Conservation (phyloP, 2,888 invertebrate genomes). For the Leptinotarsa peninsularis region DNA sequence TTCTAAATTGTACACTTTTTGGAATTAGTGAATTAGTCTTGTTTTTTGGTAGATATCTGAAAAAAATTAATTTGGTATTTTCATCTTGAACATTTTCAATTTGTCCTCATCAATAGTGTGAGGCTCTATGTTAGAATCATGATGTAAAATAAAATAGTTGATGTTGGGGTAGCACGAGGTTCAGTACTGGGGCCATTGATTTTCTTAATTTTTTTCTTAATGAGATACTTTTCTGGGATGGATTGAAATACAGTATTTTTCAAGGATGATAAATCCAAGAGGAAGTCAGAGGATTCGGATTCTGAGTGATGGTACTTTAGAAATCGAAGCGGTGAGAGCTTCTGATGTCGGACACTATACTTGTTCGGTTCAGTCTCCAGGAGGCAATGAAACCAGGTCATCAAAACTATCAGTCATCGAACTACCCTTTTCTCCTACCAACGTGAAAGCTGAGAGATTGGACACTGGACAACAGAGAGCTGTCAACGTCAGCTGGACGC, state of each 20-base stretch:
- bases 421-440: conserved; percentile 92
- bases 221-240: background rate
- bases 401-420: conserved; percentile 92
- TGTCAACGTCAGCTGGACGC: conserved; percentile 93
- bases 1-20: too few relatives aligned
- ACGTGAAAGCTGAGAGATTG: conserved; percentile 80
- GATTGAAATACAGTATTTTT: conserved; percentile 35
- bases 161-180: too few relatives aligned
- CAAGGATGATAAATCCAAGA: conserved; percentile 71
- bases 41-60: too few relatives aligned
- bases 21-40: too few relatives aligned
- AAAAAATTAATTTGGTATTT: too few relatives aligned
- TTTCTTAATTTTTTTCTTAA: too few relatives aligned
- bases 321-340: conserved; percentile 89
- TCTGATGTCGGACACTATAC: conserved; percentile 95
- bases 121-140: too few relatives aligned
- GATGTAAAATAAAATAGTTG: too few relatives aligned
- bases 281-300: conserved; percentile 80
- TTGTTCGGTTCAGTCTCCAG: conserved; percentile 89
- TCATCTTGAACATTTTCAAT: too few relatives aligned
- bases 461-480: conserved; percentile 76
- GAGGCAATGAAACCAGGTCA: conserved; percentile 91
- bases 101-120: too few relatives aligned
- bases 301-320: conserved; percentile 85
- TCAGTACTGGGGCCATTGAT: too few relatives aligned